Percentiles rank a stretch among this genome's conserved stretches.
These are phyloP conservation scores for Plumapathes pennacea DNA, from an alignment of 92 coral and sea anemone species.

Conservation along the genomic window DNA sequence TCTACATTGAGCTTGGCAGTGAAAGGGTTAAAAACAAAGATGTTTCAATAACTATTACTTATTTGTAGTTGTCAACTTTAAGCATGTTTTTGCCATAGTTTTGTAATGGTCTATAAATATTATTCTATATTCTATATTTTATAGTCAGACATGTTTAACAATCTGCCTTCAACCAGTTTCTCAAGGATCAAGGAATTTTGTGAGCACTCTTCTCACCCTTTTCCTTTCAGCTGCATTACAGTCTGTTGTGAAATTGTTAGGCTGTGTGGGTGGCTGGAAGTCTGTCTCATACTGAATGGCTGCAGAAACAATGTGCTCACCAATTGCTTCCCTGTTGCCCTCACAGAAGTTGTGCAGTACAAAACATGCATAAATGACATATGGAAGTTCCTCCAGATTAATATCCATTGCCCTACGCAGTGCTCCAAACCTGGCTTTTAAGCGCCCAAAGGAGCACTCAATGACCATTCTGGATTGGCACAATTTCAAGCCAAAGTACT, in stretches of 20 bases:
- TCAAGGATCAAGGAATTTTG: constrained; percentile 29
- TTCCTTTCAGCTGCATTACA: constrained; percentile 44
- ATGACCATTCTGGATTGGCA: constrained; percentile 63
- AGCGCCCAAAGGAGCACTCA: constrained; percentile 59
- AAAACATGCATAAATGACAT: constrained; percentile 62
- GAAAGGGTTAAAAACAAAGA: too few relatives aligned
- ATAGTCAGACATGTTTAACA: too few relatives aligned
- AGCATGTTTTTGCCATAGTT: too few relatives aligned
- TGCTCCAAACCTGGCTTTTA: constrained; percentile 52
- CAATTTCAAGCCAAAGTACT: constrained; percentile 55
- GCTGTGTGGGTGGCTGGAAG: constrained; percentile 24
- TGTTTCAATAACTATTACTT: too few relatives aligned
- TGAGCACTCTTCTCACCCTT: constrained; percentile 26
- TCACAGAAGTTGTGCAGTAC: constrained; percentile 68
- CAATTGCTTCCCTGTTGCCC: constrained; percentile 33
- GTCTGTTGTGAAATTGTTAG: constrained; percentile 18
- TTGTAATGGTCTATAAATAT: too few relatives aligned
- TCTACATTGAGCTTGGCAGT: too few relatives aligned
- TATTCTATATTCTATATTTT: too few relatives aligned
- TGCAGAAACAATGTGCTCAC: constrained; percentile 27
- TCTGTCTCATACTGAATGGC: constrained; percentile 38
- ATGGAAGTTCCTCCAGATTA: constrained; percentile 46
- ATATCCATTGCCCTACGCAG: constrained; percentile 52
- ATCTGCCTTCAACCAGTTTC: too few relatives aligned
- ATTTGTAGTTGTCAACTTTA: too few relatives aligned